Evolutionary conservation across 1,140 invertebrate species (phyloP), one percentile per base, ranked within the genome.

Genomic region (Ptiloglossa arizonensis): DNA sequence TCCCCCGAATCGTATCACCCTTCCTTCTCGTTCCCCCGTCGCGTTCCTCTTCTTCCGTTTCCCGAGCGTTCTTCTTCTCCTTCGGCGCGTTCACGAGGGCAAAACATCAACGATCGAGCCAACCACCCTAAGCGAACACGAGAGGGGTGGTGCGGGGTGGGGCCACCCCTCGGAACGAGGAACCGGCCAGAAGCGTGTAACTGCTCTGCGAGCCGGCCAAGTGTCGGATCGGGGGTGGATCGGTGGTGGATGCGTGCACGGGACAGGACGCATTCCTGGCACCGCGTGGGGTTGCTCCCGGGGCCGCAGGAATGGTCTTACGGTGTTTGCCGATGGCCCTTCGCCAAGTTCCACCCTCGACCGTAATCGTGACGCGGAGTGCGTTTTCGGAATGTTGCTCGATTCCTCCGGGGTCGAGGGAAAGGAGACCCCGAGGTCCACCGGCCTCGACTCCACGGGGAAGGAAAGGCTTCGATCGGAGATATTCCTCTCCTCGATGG

Each of bases 71-170:
- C 35, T 35, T 41, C 59, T 41, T 22, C 35, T 62, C 35, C 32
- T 38, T 60, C 57, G 24, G 29, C 57, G 59, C 35, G 32, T 54
- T 27, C 59, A 64, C 82, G 74, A 64, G 86, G 87, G 86, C 87
- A 84, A 90, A 90, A 90, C 89, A 91, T 90, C 89, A 91, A 91
- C 89, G 90, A 91, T 91, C 90, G 88, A 89, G 80, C 87, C 78
- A 85, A 83, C 82, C 81, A 80, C 78, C 82, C 81, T 68, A 79
- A 83, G 69, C 82, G 82, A 83, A 70, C 77, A 27, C 38, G 63
- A n/a, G n/a, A n/a, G n/a, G n/a, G n/a, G n/a, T n/a, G n/a, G n/a
- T n/a, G n/a, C n/a, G n/a, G n/a, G n/a, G n/a, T n/a, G n/a, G 73
- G 64, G 52, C 64, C 70, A 52, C 54, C 82, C 81, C 67, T 80